Percentiles rank a stretch among this genome's conserved stretches.
Evolutionary conservation across 2,888 invertebrate species (phyloP).

Genomic region (Argyresthia goedartella): DNA sequence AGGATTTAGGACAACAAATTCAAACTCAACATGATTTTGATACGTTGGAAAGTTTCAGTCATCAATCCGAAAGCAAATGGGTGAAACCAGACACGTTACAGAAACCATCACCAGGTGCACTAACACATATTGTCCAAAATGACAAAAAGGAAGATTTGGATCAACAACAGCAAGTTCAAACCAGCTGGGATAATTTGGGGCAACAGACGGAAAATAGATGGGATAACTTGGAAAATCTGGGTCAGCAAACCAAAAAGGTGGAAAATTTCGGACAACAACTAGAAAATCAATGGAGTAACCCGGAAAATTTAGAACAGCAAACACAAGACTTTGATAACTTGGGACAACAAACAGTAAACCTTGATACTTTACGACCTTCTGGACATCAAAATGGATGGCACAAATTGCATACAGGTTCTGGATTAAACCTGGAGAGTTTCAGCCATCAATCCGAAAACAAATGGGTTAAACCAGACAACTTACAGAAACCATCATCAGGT

Average conservation of each 20-base stretch:
- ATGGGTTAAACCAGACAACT: slow-evolving; percentile 3
- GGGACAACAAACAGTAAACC: neutral
- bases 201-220: slow-evolving; percentile 22
- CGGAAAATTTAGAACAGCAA: slow-evolving; percentile 12
- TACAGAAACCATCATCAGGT: slow-evolving; percentile 16
- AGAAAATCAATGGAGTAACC: slow-evolving; percentile 10
- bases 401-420: no score
- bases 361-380: neutral
- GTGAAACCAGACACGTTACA: no score
- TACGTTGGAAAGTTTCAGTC: no score
- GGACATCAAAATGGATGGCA: neutral
- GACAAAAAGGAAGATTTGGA: slow-evolving; percentile 17
- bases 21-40: no score
- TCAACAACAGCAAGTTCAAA: slow-evolving; percentile 18
- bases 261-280: slow-evolving; percentile 25
- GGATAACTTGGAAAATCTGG: slow-evolving; percentile 1
- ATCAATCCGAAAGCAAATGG: no score
- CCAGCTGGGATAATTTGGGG: slow-evolving; percentile 20
- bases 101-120: neutral
- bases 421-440: no score
- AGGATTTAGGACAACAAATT: no score
- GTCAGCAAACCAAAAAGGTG: slow-evolving; percentile 16
- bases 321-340: slow-evolving; percentile 2
- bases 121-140: slow-evolving; percentile 9
- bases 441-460: neutral